phyloP scores from a whole-genome alignment of 2,888 invertebrate genomes.

The Caenorhabditis sp. region DNA sequence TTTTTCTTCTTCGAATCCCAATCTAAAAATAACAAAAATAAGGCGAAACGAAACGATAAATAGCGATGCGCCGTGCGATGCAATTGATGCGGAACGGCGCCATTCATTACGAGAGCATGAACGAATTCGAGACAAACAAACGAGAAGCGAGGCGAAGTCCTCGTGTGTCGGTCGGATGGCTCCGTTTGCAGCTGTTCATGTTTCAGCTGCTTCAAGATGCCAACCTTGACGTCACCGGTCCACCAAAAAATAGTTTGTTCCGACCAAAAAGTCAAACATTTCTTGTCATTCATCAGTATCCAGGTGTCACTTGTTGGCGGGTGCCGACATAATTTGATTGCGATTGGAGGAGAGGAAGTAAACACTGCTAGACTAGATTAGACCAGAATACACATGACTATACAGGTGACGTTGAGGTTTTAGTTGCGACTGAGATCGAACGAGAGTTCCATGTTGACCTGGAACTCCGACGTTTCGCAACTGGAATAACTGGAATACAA shows the following conservation, averaged over 20 bases:
- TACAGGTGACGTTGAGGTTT: too few species aligned
- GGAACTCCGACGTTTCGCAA: too few species aligned
- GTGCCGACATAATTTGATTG: background rate
- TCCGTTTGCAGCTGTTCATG: conserved; percentile 23
- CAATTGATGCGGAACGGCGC: conserved; percentile 43
- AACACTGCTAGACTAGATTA: too few species aligned
- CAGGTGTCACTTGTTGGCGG: background rate
- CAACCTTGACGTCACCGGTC: conserved; percentile 18
- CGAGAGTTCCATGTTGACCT: too few species aligned
- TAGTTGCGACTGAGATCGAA: too few species aligned
- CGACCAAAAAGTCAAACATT: conserved; percentile 5
- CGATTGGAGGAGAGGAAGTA: too few species aligned
- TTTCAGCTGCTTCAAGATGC: background rate
- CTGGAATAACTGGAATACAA: too few species aligned
- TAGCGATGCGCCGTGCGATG: conserved; percentile 18
- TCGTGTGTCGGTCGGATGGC: too few species aligned
- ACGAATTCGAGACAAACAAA: conserved; percentile 34
- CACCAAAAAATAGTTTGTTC: background rate
- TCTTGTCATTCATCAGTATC: too few species aligned
- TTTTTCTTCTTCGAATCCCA: too few species aligned
- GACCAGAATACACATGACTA: too few species aligned
- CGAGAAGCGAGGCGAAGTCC: background rate
- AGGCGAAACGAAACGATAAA: conserved; percentile 18
- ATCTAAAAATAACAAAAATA: too few species aligned
- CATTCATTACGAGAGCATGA: conserved; percentile 33